These are phyloP conservation scores for Nomada goodeniana DNA, from an alignment of 2,888 invertebrate genomes.

Conservation along the genomic window DNA sequence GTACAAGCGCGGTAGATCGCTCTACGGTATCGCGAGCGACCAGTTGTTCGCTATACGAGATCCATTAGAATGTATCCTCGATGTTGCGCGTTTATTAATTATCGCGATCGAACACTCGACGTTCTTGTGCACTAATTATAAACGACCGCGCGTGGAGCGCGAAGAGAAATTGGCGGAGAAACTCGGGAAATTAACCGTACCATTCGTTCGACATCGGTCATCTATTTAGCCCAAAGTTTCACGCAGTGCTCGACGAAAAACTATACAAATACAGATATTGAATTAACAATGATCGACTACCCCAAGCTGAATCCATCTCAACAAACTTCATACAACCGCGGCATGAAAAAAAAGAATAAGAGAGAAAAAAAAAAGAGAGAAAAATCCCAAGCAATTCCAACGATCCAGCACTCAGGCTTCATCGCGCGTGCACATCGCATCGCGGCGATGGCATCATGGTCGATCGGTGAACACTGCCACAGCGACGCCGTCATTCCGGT, in stretches of 20 bases:
- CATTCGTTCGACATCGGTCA: too few species aligned
- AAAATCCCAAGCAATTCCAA: not conserved
- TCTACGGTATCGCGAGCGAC: not conserved
- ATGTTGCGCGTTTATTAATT: too few species aligned
- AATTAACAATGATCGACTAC: not conserved
- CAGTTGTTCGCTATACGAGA: not conserved
- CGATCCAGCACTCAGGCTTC: not conserved
- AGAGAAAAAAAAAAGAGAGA: too few species aligned
- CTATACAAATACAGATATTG: too few species aligned
- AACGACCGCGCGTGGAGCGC: too few species aligned
- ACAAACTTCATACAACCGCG: too few species aligned
- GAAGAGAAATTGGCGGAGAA: too few species aligned
- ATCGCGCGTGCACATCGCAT: slow-evolving; percentile 8
- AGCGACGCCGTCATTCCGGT: slow-evolving; percentile 68
- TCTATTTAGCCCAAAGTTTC: too few species aligned
- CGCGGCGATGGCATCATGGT: slow-evolving; percentile 12
- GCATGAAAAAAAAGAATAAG: not conserved
- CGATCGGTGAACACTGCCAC: slow-evolving; percentile 32
- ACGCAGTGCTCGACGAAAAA: too few species aligned
- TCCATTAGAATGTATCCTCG: not conserved
- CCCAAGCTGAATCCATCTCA: not conserved
- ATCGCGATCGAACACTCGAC: too few species aligned
- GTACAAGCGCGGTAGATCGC: not conserved
- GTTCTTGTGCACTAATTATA: too few species aligned
- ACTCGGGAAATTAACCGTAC: too few species aligned